phyloP scores from a whole-genome alignment of 2,797 vertebrate genomes.

The Helostoma temminkii region DNA sequence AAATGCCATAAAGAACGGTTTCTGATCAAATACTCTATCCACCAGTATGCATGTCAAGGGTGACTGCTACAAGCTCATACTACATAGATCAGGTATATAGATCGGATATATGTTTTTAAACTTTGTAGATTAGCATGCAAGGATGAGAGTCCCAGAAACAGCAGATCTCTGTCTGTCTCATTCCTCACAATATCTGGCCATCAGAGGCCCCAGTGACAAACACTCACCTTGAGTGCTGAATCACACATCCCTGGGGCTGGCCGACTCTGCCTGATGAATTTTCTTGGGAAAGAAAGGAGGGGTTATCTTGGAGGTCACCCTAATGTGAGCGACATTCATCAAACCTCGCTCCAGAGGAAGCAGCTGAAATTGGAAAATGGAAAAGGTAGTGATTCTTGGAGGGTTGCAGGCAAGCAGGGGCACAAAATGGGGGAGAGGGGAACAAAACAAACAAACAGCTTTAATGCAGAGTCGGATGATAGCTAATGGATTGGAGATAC shows the following conservation, averaged over 20 bases:
- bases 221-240: conserved; percentile 86
- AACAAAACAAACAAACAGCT: conserved; percentile 75
- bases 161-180: conserved; percentile 60
- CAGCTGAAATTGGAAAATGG: conserved; percentile 81
- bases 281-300: conserved; percentile 79
- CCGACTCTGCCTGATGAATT: conserved; percentile 83
- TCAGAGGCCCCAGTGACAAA: conserved; percentile 84
- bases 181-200: conserved; percentile 70
- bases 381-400: conserved; percentile 76
- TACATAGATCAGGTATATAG: too few species aligned
- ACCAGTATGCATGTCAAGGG: background rate
- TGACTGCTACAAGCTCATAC: too few species aligned
- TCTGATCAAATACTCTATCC: conserved; percentile 1
- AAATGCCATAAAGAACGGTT: conserved; percentile 4
- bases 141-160: conserved; percentile 42
- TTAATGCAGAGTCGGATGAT: conserved; percentile 58
- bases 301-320: conserved; percentile 84
- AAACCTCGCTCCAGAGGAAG: conserved; percentile 80
- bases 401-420: conserved; percentile 56
- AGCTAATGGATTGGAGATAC: conserved; percentile 74
- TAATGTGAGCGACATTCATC: conserved; percentile 85
- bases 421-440: conserved; percentile 42
- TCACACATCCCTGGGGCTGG: conserved; percentile 79
- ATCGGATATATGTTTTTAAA: background rate
- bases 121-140: background rate